Evolutionary conservation across 2,888 invertebrate genomes (phyloP).

Genomic region (Chaetogeoica ovagalla): DNA sequence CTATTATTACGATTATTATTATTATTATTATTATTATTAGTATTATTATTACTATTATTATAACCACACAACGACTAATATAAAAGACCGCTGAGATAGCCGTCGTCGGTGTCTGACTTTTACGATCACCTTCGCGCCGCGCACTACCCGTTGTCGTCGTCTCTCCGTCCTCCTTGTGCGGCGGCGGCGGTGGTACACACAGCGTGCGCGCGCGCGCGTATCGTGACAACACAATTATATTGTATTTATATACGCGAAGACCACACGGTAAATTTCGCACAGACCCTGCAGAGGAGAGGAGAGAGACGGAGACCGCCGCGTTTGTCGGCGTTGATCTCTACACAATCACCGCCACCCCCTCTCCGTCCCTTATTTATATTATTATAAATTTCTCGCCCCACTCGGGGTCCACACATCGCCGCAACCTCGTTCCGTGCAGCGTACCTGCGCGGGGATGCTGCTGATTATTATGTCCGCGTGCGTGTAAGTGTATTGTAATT

Average conservation of each 20-base stretch:
- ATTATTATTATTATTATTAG: not conserved
- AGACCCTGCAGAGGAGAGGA: no score
- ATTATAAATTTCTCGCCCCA: not conserved
- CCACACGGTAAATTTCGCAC: slow-evolving; percentile 17
- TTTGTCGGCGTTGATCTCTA: slow-evolving; percentile 6
- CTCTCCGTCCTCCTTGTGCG: no score
- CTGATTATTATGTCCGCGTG: no score
- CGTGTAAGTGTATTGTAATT: no score
- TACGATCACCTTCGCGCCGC: slow-evolving; percentile 25
- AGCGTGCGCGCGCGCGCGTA: not conserved
- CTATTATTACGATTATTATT: not conserved
- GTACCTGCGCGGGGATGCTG: no score
- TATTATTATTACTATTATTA: not conserved
- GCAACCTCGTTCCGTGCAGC: no score
- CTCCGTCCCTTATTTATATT: not conserved
- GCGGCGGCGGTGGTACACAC: no score
- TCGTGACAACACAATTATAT: slow-evolving; percentile 46
- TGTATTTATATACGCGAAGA: not conserved
- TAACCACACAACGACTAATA: not conserved
- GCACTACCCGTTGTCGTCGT: slow-evolving; percentile 20
- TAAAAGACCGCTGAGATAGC: not conserved
- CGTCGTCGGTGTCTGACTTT: slow-evolving; percentile 9
- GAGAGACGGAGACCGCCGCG: not conserved
- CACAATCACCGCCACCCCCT: not conserved
- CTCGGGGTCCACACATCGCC: not conserved